phyloP scores from a whole-genome alignment of 2,888 invertebrate species.

The Ctenicera cuprea region DNA sequence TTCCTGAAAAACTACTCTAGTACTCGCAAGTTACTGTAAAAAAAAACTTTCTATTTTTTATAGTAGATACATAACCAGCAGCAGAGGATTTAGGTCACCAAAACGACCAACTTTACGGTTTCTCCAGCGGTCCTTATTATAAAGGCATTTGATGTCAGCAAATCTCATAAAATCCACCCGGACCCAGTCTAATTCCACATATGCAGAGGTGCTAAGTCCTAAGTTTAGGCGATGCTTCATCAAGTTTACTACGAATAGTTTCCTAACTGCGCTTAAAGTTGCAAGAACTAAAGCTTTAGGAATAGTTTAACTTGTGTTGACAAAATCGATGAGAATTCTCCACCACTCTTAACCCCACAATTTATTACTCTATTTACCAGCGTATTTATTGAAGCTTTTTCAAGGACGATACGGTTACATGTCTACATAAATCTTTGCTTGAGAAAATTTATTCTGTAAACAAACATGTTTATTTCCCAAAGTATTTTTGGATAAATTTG shows the following conservation, averaged over 20 bases:
- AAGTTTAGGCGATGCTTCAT: conserved; percentile 39
- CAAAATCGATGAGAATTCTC: conserved; percentile 2
- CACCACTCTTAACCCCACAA: conserved; percentile 7
- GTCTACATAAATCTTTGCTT: no score
- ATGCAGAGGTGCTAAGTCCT: conserved; percentile 38
- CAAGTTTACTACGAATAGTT: conserved; percentile 33
- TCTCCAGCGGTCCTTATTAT: neutral
- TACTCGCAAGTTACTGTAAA: neutral
- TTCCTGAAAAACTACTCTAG: neutral
- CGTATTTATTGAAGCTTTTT: no score
- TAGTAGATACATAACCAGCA: neutral
- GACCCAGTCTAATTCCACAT: conserved; percentile 30
- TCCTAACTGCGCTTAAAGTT: conserved; percentile 25
- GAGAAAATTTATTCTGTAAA: no score
- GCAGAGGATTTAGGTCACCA: neutral
- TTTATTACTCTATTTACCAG: neutral
- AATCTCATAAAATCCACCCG: conserved; percentile 16
- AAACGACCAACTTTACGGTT: neutral
- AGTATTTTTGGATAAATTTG: no score
- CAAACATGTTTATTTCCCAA: no score
- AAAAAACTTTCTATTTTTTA: neutral
- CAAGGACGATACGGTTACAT: no score
- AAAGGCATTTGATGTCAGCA: conserved; percentile 25
- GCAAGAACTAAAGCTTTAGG: conserved; percentile 13
- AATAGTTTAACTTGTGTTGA: conserved; percentile 4